Evolutionary conservation across 2,797 vertebrate genomes (phyloP).

Genomic region (Dallia pectoralis): DNA sequence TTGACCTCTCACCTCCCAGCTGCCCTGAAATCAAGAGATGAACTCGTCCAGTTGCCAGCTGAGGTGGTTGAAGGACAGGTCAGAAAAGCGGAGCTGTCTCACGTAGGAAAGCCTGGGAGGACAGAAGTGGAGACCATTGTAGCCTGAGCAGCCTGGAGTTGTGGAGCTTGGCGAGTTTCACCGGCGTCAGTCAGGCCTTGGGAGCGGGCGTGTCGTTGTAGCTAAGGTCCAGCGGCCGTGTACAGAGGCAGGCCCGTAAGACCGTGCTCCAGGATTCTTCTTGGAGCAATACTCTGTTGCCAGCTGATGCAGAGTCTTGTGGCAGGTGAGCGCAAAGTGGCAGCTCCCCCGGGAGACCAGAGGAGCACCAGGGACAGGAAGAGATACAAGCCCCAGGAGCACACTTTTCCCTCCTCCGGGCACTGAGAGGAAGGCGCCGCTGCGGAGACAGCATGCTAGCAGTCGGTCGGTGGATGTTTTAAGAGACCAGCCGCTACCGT

Average conservation of each 20-base stretch:
- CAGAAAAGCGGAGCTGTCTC: constrained; percentile 85
- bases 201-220: constrained; percentile 85
- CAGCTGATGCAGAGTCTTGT: constrained; percentile 86
- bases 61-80: constrained; percentile 91
- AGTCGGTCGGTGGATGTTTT: constrained; percentile 33
- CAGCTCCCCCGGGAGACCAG: constrained; percentile 51
- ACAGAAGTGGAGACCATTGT: constrained; percentile 90
- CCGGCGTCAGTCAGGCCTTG: constrained; percentile 83
- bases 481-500: constrained; percentile 44
- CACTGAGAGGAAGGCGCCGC: constrained; percentile 55
- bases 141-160: constrained; percentile 89
- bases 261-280: constrained; percentile 79
- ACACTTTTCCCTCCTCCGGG: constrained; percentile 41
- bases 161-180: constrained; percentile 82
- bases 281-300: constrained; percentile 97
- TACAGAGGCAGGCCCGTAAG: constrained; percentile 82
- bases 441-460: constrained; percentile 62
- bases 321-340: constrained; percentile 73
- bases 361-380: constrained; percentile 52
- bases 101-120: constrained; percentile 89
- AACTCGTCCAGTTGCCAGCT: constrained; percentile 83
- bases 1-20: constrained; percentile 81
- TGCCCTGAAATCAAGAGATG: constrained; percentile 84
- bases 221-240: constrained; percentile 87
- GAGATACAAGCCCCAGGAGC: constrained; percentile 55